These are phyloP conservation scores for Kradibia gibbosae DNA, from an alignment of 1,140 invertebrate genomes.

Conservation along the genomic window DNA sequence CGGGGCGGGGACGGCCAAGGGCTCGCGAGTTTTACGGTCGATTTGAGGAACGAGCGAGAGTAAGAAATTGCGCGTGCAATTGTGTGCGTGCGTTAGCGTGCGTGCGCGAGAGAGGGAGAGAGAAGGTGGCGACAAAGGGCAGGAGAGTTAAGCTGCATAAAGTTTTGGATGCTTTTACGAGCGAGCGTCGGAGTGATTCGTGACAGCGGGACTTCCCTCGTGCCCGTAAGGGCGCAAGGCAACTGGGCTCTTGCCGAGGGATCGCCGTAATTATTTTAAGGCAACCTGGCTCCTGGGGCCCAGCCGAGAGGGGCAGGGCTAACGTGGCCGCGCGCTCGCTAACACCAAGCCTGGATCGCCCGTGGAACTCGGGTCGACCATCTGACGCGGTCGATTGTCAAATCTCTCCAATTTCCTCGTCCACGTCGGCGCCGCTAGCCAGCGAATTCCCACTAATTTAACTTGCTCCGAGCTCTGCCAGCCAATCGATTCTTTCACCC, in stretches of 20 bases:
- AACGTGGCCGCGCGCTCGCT: too few species aligned
- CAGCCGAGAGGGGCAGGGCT: too few species aligned
- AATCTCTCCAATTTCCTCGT: conserved; percentile 20
- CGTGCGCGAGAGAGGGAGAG: not conserved
- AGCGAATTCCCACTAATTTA: conserved; percentile 6
- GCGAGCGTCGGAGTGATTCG: not conserved
- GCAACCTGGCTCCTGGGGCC: not conserved
- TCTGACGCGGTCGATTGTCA: conserved; percentile 30
- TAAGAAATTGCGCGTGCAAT: too few species aligned
- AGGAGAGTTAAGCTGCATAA: not conserved
- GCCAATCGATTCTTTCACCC: conserved; percentile 1
- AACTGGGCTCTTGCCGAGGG: not conserved
- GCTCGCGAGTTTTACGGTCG: conserved; percentile 23
- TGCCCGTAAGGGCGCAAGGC: not conserved
- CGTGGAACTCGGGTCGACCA: conserved; percentile 14
- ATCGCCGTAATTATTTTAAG: conserved; percentile 32
- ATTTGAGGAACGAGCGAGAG: conserved; percentile 9
- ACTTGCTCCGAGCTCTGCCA: not conserved
- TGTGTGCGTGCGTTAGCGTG: too few species aligned
- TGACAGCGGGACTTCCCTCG: not conserved
- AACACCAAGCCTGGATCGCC: not conserved
- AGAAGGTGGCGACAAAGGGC: not conserved
- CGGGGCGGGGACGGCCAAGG: not conserved
- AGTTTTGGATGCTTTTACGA: conserved; percentile 42
- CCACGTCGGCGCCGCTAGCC: not conserved